Percentiles rank a stretch among this genome's conserved stretches.
These are phyloP conservation scores for Hyaena hyaena DNA, from an alignment of 2,113 vertebrate species.

Conservation along the genomic window DNA sequence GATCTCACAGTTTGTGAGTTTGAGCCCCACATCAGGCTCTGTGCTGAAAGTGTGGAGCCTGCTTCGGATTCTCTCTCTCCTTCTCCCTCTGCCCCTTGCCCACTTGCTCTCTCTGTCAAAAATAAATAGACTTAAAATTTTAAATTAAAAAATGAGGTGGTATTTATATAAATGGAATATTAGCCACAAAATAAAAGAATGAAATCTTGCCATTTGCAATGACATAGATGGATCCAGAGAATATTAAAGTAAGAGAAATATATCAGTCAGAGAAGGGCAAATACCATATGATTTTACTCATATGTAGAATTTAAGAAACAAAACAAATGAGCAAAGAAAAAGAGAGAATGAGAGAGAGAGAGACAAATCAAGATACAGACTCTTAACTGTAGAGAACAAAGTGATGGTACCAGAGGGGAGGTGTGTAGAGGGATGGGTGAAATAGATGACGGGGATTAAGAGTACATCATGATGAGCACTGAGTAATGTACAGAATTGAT, in stretches of 20 bases:
- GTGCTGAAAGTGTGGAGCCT: too few species aligned
- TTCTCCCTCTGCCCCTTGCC: too few species aligned
- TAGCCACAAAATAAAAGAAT: not conserved
- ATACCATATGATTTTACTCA: not conserved
- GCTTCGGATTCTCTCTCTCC: too few species aligned
- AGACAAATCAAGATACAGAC: not conserved
- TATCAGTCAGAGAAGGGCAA: not conserved
- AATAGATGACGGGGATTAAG: not conserved
- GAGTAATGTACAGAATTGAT: not conserved
- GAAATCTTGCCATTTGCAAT: not conserved
- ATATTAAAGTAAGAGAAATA: not conserved
- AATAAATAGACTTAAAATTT: too few species aligned
- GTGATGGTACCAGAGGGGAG: not conserved
- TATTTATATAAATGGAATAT: not conserved
- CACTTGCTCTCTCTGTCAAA: too few species aligned
- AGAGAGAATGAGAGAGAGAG: not conserved
- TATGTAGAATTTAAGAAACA: not conserved
- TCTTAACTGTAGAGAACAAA: not conserved
- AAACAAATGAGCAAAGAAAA: not conserved
- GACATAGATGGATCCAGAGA: not conserved
- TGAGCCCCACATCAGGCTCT: too few species aligned
- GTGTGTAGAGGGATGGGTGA: not conserved
- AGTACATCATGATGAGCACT: not conserved
- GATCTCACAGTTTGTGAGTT: too few species aligned
- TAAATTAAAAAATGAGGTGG: too few species aligned